Percentiles rank a stretch among this genome's conserved stretches.
Evolutionary conservation across 2,888 invertebrate species (phyloP).

Genomic region (Papilio protenor): DNA sequence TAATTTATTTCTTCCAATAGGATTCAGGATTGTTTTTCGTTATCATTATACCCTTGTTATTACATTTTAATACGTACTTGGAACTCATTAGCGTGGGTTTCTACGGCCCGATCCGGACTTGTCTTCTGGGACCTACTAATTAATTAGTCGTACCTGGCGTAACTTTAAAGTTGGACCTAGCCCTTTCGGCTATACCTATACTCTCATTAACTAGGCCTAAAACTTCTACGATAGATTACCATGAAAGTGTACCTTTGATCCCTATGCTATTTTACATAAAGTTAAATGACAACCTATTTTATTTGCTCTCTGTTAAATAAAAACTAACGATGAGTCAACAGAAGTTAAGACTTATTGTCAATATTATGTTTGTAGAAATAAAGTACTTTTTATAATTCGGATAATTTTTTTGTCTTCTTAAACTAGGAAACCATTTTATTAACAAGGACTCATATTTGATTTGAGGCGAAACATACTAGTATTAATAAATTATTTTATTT

Average conservation of each 20-base stretch:
- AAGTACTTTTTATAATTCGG: no score
- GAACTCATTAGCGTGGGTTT: slow-evolving; percentile 14
- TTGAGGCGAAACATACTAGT: background rate
- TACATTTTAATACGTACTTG: slow-evolving; percentile 29
- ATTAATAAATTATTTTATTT: background rate
- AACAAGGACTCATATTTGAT: no score
- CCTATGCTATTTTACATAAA: background rate
- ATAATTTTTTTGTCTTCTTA: no score
- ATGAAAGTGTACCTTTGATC: slow-evolving; percentile 8
- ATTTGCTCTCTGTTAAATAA: background rate
- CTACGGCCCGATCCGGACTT: slow-evolving; percentile 7
- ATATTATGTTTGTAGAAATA: no score
- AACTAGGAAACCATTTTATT: no score
- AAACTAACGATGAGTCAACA: background rate
- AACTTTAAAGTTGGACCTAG: slow-evolving; percentile 32
- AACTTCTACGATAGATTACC: slow-evolving; percentile 11
- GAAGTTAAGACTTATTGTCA: no score
- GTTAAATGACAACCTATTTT: background rate
- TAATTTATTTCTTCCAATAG: background rate
- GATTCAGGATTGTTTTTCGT: no score
- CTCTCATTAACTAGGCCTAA: slow-evolving; percentile 20
- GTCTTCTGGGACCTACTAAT: slow-evolving; percentile 35
- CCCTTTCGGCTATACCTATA: slow-evolving; percentile 16
- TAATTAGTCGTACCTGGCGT: slow-evolving; percentile 36
- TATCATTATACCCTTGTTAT: slow-evolving; percentile 14